These are phyloP conservation scores for Sesamia nonagrioides DNA, from an alignment of 1,140 invertebrate genomes.

Conservation along the genomic window DNA sequence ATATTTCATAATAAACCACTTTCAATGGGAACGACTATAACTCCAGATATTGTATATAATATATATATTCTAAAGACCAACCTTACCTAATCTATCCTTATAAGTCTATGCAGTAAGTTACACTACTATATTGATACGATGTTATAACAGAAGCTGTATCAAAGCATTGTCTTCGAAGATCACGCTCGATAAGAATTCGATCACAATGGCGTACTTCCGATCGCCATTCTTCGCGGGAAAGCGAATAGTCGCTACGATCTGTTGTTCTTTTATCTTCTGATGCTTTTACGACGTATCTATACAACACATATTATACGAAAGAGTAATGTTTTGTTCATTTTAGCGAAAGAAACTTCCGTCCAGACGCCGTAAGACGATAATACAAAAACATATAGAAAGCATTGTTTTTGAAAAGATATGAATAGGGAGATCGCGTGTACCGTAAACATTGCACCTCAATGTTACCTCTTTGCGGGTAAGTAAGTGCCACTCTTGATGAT, in stretches of 20 bases:
- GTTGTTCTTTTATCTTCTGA: not conserved
- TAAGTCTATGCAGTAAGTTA: no score
- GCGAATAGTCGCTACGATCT: not conserved
- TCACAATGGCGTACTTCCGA: constrained; percentile 9
- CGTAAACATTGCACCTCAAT: constrained; percentile 3
- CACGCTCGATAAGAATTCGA: not conserved
- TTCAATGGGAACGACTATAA: no score
- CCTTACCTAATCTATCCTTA: not conserved
- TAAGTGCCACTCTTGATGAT: not conserved
- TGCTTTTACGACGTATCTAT: not conserved
- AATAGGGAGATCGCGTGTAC: not conserved
- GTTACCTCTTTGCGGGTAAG: not conserved
- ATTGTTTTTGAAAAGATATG: constrained; percentile 7
- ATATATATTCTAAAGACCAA: not conserved
- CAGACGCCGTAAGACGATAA: not conserved
- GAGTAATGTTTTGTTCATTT: constrained; percentile 11
- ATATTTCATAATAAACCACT: no score
- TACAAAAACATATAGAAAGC: not conserved
- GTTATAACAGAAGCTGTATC: not conserved
- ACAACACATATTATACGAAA: not conserved
- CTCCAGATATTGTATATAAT: not conserved
- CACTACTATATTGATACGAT: not conserved
- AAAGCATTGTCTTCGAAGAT: constrained; percentile 13
- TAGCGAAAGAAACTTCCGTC: not conserved
- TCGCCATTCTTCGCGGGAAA: not conserved